Conservation (phyloP, 1,140 invertebrate genomes). For the Nasonia vitripennis region DNA sequence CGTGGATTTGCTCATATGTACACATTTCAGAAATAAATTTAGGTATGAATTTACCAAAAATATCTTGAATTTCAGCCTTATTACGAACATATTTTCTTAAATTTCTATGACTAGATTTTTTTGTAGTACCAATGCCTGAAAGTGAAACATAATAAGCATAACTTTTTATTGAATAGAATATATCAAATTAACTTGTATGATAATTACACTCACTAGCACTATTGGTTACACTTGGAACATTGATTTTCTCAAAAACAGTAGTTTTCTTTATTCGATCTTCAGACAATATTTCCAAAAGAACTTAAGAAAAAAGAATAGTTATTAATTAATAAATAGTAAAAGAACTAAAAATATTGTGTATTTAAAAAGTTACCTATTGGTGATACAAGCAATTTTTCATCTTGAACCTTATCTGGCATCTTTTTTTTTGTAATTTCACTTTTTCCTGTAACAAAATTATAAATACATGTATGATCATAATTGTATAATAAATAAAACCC, state of each 20-base stretch:
- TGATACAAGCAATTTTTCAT: background rate
- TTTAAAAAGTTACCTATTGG: background rate
- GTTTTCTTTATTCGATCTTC: background rate
- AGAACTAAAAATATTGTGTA: background rate
- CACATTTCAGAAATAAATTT: too few relatives aligned
- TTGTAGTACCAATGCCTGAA: too few relatives aligned
- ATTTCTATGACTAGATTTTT: too few relatives aligned
- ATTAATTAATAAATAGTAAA: background rate
- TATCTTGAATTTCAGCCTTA: too few relatives aligned
- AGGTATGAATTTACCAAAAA: too few relatives aligned
- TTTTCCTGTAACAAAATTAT: conserved; percentile 4
- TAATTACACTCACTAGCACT: too few relatives aligned
- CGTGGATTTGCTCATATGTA: too few relatives aligned
- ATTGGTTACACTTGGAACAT: background rate
- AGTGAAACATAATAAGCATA: too few relatives aligned
- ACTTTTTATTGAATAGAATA: too few relatives aligned
- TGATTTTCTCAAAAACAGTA: background rate
- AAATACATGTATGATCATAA: background rate
- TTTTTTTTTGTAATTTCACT: background rate
- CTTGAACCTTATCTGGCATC: background rate
- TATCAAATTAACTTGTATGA: too few relatives aligned
- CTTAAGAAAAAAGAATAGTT: background rate
- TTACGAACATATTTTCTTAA: too few relatives aligned
- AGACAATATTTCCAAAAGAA: background rate
- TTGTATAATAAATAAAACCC: background rate